A percentile compares a stretch with the other conserved stretches of the same genome.
phyloP scores from a whole-genome alignment of 2,888 invertebrate genomes.

The Drepanosiphum platanoidis region DNA sequence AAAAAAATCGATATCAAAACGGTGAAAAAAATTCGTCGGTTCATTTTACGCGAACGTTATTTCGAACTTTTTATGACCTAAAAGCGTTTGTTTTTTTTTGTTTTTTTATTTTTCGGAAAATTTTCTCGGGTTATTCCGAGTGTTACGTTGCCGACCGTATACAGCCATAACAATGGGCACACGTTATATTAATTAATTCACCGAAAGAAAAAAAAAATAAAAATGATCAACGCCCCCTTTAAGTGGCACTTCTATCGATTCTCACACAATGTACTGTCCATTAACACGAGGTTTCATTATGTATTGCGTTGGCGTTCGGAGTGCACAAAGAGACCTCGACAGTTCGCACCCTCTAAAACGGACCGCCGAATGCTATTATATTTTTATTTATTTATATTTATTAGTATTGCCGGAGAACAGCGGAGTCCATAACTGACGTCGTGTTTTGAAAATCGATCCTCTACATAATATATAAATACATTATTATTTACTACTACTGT shows the following conservation, averaged over 20 bases:
- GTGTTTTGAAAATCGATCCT: not conserved
- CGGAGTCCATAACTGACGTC: not conserved
- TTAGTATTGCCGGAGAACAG: slow-evolving; percentile 9
- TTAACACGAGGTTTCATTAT: slow-evolving; percentile 10
- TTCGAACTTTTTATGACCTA: too few relatives aligned
- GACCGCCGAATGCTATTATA: slow-evolving; percentile 6
- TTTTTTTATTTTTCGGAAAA: too few relatives aligned
- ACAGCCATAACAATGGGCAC: not conserved
- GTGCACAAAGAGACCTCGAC: slow-evolving; percentile 13
- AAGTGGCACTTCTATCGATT: slow-evolving; percentile 13
- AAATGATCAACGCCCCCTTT: not conserved
- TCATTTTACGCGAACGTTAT: too few relatives aligned
- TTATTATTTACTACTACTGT: not conserved
- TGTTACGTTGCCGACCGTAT: too few relatives aligned
- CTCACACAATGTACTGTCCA: not conserved
- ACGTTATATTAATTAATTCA: not conserved
- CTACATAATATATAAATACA: too few relatives aligned
- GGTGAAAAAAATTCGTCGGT: too few relatives aligned
- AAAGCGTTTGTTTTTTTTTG: too few relatives aligned
- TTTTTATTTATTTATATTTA: not conserved
- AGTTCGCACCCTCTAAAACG: not conserved
- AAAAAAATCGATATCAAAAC: too few relatives aligned
- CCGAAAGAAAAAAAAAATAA: not conserved
- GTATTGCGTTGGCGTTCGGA: not conserved
- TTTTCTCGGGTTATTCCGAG: too few relatives aligned